phyloP scores from a whole-genome alignment of 2,797 vertebrate genomes.

The Lutjanus campechanus region DNA sequence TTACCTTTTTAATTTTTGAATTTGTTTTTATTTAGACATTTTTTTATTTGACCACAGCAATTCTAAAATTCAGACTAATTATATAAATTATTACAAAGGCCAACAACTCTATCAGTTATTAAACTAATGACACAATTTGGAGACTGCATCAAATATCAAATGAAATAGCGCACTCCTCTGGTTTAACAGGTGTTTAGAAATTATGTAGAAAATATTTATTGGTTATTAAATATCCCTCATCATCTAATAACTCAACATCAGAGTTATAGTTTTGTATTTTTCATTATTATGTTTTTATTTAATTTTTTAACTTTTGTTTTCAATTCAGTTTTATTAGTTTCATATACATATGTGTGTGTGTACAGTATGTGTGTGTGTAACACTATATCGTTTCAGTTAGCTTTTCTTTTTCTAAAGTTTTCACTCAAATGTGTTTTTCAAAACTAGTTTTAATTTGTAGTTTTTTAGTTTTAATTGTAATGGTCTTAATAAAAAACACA shows the following conservation, averaged over 20 bases:
- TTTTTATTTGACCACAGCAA: background rate
- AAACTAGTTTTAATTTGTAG: too few relatives aligned
- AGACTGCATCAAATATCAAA: background rate
- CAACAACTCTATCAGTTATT: background rate
- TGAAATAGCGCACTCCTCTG: background rate
- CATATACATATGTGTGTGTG: too few relatives aligned
- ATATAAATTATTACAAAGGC: background rate
- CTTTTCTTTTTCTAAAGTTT: too few relatives aligned
- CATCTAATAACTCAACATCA: background rate
- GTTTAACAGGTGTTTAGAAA: background rate
- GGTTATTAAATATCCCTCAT: background rate
- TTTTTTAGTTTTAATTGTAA: too few relatives aligned
- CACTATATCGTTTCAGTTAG: too few relatives aligned
- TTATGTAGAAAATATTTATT: background rate
- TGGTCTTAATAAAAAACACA: too few relatives aligned
- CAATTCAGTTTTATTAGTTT: too few relatives aligned
- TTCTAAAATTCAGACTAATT: background rate
- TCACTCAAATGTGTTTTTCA: too few relatives aligned
- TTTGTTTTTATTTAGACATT: background rate
- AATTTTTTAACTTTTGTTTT: too few relatives aligned
- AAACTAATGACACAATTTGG: background rate
- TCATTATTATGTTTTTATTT: too few relatives aligned
- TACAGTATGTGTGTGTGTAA: too few relatives aligned
- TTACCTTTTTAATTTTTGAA: background rate
- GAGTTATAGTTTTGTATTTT: too few relatives aligned